These are phyloP conservation scores for Pundamilia nyererei DNA, from an alignment of 2,113 vertebrate species.

Conservation along the genomic window DNA sequence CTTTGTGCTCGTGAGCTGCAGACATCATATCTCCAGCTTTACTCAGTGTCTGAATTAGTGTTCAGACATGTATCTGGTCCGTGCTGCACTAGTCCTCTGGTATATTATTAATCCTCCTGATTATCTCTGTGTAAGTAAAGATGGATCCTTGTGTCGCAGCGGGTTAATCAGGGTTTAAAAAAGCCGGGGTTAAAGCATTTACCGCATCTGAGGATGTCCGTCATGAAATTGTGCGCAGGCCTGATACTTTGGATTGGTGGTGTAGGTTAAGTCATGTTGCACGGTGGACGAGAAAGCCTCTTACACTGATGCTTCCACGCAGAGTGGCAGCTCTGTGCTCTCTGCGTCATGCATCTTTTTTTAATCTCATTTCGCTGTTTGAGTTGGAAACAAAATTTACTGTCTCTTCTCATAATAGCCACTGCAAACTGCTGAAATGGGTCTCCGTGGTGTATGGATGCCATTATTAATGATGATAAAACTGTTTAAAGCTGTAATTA, in stretches of 20 bases:
- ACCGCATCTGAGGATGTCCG: neutral
- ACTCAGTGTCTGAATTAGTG: neutral
- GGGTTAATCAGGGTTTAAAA: constrained; percentile 39
- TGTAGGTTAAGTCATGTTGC: constrained; percentile 3
- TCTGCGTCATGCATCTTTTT: neutral
- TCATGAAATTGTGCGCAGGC: neutral
- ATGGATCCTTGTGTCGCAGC: neutral
- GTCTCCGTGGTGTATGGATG: neutral
- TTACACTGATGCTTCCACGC: neutral
- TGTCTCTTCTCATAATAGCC: neutral
- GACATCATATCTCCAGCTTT: neutral
- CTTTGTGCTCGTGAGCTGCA: neutral
- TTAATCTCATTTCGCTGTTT: neutral
- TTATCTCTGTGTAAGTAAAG: constrained; percentile 4
- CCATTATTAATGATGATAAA: neutral
- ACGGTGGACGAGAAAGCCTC: neutral
- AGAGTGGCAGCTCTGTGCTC: neutral
- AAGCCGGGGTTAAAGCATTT: neutral
- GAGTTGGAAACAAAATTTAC: neutral
- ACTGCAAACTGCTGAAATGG: neutral
- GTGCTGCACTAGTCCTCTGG: neutral
- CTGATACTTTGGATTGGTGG: neutral
- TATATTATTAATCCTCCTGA: constrained; percentile 13
- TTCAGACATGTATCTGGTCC: neutral
- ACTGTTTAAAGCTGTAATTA: neutral